Conservation (phyloP, 1,140 invertebrate species). For the Drosophila kanapiae region DNA sequence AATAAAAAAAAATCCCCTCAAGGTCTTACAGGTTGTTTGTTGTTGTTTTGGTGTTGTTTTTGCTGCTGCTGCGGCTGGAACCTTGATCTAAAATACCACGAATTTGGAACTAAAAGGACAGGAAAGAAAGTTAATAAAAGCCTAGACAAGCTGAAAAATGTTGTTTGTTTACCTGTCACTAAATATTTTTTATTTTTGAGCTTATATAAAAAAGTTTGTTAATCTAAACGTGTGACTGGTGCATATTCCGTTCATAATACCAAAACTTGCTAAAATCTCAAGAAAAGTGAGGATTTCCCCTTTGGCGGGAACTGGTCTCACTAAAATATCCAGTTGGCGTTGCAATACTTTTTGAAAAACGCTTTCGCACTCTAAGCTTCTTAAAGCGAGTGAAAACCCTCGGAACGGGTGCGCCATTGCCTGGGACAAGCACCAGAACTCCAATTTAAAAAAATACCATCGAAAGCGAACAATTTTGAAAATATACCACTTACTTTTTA, state of each 20-base stretch:
- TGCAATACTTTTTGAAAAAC: too few species aligned
- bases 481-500: too few species aligned
- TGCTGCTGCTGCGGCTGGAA: slow-evolving; percentile 16
- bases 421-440: too few species aligned
- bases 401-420: too few species aligned
- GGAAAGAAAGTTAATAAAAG: too few species aligned
- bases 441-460: too few species aligned
- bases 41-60: slow-evolving; percentile 10
- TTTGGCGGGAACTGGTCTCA: not conserved
- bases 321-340: not conserved
- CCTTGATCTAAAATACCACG: slow-evolving; percentile 9
- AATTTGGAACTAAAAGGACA: slow-evolving; percentile 12
- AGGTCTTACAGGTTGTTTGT: slow-evolving; percentile 72
- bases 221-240: slow-evolving; percentile 10
- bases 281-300: not conserved
- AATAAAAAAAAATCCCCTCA: slow-evolving; percentile 23
- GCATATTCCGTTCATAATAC: not conserved
- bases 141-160: not conserved
- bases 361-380: too few species aligned
- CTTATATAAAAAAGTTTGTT: slow-evolving; percentile 41
- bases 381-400: too few species aligned
- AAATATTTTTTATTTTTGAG: not conserved
- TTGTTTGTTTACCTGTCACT: slow-evolving; percentile 38
- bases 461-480: too few species aligned
- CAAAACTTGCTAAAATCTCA: not conserved